Evolutionary conservation across 1,140 invertebrate genomes (phyloP).

Genomic region (Dermatophagoides farinae): DNA sequence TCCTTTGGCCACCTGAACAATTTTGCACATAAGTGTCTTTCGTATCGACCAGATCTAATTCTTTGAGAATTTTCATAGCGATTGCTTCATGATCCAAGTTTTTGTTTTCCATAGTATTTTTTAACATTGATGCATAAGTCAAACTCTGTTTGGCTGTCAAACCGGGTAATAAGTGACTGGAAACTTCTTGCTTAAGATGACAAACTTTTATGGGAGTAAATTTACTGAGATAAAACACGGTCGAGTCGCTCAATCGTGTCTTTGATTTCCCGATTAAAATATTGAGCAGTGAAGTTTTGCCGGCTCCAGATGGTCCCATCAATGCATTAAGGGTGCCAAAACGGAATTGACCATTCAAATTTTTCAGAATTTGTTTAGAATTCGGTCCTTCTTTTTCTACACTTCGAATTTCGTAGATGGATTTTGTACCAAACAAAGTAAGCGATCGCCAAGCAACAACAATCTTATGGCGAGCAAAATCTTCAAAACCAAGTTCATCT

Average conservation of each 20-base stretch:
- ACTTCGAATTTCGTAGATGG: neutral
- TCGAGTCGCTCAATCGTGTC: neutral
- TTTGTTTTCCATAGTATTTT: neutral
- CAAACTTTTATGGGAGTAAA: neutral
- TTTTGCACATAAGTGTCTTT: neutral
- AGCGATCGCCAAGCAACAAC: neutral
- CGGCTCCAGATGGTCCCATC: conserved; percentile 20
- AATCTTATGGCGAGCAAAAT: neutral
- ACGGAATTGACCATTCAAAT: neutral
- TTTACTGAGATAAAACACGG: neutral
- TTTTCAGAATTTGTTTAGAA: neutral
- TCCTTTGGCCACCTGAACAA: conserved; percentile 54
- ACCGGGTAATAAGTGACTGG: neutral
- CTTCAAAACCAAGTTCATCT: neutral
- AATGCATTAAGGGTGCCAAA: conserved; percentile 5
- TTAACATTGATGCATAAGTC: conserved; percentile 3
- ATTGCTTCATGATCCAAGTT: neutral
- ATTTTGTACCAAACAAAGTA: neutral
- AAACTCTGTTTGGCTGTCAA: neutral
- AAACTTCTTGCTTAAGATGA: neutral
- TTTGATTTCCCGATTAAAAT: neutral
- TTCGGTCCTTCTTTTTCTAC: neutral
- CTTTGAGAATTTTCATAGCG: neutral
- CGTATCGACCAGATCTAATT: neutral
- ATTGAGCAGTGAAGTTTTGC: conserved; percentile 20